Percentiles rank a stretch among this genome's conserved stretches.
These are phyloP conservation scores for Nematolebias whitei DNA, from an alignment of 2,113 vertebrate genomes.

Conservation along the genomic window DNA sequence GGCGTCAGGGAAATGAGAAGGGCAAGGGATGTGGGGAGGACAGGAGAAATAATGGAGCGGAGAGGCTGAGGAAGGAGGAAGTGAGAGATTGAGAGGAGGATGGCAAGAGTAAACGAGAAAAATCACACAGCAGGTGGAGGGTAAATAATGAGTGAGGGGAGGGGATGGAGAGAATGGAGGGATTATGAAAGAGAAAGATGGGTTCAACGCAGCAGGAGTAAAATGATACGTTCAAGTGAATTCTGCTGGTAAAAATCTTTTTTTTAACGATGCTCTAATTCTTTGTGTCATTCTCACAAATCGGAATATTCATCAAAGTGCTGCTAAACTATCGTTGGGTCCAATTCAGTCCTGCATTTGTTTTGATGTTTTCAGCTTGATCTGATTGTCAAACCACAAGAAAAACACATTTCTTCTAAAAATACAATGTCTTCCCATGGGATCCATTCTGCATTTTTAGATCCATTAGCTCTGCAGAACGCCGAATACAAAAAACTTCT, in stretches of 20 bases:
- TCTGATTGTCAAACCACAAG: background rate
- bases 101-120: slow-evolving; percentile 55
- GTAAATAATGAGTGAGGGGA: slow-evolving; percentile 34
- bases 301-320: slow-evolving; percentile 7
- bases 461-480: background rate
- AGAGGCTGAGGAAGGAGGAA: slow-evolving; percentile 24
- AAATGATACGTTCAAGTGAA: background rate
- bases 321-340: background rate
- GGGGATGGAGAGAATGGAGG: slow-evolving; percentile 7
- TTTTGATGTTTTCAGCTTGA: background rate
- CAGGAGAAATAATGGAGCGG: slow-evolving; percentile 51
- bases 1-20: slow-evolving; percentile 38
- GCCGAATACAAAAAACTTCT: background rate
- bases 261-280: background rate
- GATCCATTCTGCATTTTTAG: background rate
- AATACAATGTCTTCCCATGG: background rate
- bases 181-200: slow-evolving; percentile 18
- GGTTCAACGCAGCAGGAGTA: background rate
- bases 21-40: slow-evolving; percentile 49
- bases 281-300: background rate
- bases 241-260: background rate
- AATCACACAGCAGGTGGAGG: slow-evolving; percentile 39
- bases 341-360: background rate
- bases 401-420: slow-evolving; percentile 4
- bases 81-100: slow-evolving; percentile 27